Conservation (phyloP, 2,888 invertebrate genomes). For the Opisthograptis luteolata region DNA sequence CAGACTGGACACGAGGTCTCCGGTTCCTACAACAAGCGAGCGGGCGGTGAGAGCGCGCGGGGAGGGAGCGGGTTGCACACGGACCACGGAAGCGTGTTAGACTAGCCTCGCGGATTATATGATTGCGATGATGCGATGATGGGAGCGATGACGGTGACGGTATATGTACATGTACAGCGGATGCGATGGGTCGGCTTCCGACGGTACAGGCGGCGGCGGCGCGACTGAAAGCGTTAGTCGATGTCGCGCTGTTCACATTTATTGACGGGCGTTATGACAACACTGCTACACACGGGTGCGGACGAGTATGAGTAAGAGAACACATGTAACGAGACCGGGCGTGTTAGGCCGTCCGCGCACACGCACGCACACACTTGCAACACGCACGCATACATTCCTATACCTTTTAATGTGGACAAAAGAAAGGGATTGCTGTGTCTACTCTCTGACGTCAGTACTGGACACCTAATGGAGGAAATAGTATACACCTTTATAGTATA, state of each 20-base stretch:
- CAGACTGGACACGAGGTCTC: constrained; percentile 91
- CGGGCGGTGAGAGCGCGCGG: constrained; percentile 31
- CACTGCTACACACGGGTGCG: constrained; percentile 37
- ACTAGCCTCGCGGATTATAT: constrained; percentile 42
- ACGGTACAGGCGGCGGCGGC: constrained; percentile 68
- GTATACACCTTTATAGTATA: constrained; percentile 66
- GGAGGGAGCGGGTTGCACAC: constrained; percentile 35
- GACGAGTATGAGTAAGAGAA: constrained; percentile 45
- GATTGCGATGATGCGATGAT: constrained; percentile 44
- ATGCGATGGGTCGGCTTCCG: constrained; percentile 34
- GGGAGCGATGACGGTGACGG: constrained; percentile 39
- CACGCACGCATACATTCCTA: constrained; percentile 81
- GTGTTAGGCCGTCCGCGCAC: constrained; percentile 62
- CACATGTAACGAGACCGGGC: constrained; percentile 46
- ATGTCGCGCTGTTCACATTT: constrained; percentile 44
- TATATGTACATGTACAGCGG: constrained; percentile 57
- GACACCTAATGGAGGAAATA: constrained; percentile 81
- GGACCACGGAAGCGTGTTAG: constrained; percentile 69
- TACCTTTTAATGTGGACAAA: constrained; percentile 82
- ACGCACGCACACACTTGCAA: constrained; percentile 74
- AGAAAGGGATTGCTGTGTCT: constrained; percentile 81
- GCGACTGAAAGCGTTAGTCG: constrained; percentile 70
- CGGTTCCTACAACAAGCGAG: constrained; percentile 87
- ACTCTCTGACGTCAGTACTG: constrained; percentile 83
- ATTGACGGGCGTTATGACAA: constrained; percentile 29